These are phyloP conservation scores for Oxystoma pomonae DNA, from an alignment of 2,888 invertebrate species.

Conservation along the genomic window DNA sequence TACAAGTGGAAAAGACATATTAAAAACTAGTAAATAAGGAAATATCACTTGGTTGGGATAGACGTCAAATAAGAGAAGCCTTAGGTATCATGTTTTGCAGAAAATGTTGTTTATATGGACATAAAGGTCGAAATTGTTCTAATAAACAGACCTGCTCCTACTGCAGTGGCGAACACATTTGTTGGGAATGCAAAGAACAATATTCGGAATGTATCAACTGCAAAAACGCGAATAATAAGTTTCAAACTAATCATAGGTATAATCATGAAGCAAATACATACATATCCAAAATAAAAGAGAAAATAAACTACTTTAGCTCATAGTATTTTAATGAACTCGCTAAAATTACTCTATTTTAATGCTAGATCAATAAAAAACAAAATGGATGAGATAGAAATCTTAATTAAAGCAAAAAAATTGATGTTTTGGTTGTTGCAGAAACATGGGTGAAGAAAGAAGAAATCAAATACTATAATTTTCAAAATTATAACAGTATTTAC, in stretches of 20 bases:
- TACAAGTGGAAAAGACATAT: not conserved
- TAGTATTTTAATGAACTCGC: not conserved
- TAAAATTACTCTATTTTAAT: not conserved
- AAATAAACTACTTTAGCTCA: not conserved
- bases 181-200: not conserved
- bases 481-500: not conserved
- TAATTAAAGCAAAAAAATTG: not conserved
- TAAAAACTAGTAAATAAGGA: not conserved
- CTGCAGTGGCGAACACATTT: not conserved
- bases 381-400: not conserved
- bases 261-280: too few relatives aligned
- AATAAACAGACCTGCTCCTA: not conserved
- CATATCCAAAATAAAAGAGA: not conserved
- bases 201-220: not conserved
- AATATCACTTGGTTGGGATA: constrained; percentile 3
- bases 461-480: not conserved
- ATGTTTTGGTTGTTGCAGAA: not conserved
- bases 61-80: not conserved
- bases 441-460: not conserved
- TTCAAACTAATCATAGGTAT: not conserved
- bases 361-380: constrained; percentile 4
- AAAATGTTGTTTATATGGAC: constrained; percentile 3
- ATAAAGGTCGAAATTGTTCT: not conserved
- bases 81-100: not conserved
- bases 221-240: not conserved